Percentiles rank a stretch among this genome's conserved stretches.
Conservation (phyloP, 1,140 invertebrate species). For the Zaprionus kolodkinae region DNA sequence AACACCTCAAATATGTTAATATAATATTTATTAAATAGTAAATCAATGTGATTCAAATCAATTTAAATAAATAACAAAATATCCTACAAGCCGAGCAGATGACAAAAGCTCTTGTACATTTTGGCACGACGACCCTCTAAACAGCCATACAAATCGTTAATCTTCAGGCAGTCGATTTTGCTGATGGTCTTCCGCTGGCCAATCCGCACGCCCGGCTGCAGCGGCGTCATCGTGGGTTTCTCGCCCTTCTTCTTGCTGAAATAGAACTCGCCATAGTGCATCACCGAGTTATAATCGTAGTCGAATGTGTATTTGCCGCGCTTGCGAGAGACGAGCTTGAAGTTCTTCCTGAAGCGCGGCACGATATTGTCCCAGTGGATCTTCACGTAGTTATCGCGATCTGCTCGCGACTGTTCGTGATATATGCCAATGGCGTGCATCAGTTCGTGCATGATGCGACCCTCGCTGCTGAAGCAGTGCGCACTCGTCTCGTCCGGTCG, state of each 20-base stretch:
- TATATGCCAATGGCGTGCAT: slow-evolving; percentile 94
- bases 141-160: slow-evolving; percentile 89
- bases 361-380: slow-evolving; percentile 91
- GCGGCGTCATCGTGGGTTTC: slow-evolving; percentile 86
- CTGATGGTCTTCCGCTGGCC: slow-evolving; percentile 89
- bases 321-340: slow-evolving; percentile 88
- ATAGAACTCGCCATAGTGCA: slow-evolving; percentile 89
- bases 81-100: slow-evolving; percentile 86
- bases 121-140: slow-evolving; percentile 83
- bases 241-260: slow-evolving; percentile 83
- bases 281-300: slow-evolving; percentile 90
- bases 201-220: slow-evolving; percentile 84
- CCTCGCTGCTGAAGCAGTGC: slow-evolving; percentile 88
- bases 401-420: slow-evolving; percentile 93
- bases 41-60: slow-evolving; percentile 82
- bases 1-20: background rate
- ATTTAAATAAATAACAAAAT: slow-evolving; percentile 43
- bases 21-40: slow-evolving; percentile 54
- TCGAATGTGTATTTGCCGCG: slow-evolving; percentile 88
- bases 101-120: slow-evolving; percentile 88
- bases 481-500: slow-evolving; percentile 87
- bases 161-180: slow-evolving; percentile 89
- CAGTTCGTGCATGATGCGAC: slow-evolving; percentile 92
- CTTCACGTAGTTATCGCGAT: slow-evolving; percentile 90
- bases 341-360: slow-evolving; percentile 87